Conservation (phyloP, 2,113 vertebrate genomes). For the Phoxinus phoxinus region DNA sequence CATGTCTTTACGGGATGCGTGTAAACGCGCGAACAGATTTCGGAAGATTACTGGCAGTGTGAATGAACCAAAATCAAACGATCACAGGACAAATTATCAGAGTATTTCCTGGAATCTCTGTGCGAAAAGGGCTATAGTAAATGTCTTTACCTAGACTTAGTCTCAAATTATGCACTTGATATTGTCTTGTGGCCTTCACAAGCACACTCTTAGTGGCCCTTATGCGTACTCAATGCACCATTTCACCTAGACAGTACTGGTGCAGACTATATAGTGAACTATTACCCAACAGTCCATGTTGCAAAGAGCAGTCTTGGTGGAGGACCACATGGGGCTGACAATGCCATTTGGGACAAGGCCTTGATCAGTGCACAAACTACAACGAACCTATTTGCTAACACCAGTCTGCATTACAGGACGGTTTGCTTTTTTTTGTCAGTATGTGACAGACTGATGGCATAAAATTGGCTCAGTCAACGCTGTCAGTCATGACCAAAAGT, state of each 20-base stretch:
- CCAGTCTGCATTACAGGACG: background rate
- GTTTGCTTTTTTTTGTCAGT: background rate
- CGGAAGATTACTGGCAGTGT: no score
- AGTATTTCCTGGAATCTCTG: no score
- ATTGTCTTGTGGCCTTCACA: background rate
- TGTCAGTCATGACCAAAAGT: background rate
- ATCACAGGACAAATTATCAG: no score
- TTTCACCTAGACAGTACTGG: background rate
- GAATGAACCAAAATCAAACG: no score
- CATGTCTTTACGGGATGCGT: no score
- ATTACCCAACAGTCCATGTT: background rate
- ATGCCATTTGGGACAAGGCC: background rate
- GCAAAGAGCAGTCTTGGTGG: background rate
- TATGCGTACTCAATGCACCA: background rate
- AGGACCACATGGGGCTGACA: background rate
- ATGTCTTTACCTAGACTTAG: no score
- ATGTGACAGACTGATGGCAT: background rate
- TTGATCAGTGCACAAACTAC: background rate
- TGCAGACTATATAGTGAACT: background rate
- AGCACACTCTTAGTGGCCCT: background rate
- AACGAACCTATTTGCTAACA: background rate
- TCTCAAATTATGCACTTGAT: background rate
- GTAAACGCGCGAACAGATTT: no score
- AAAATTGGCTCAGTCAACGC: background rate
- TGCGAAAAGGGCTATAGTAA: no score